These are phyloP conservation scores for Florisuga fusca DNA, from an alignment of 2,797 vertebrate genomes.

Conservation along the genomic window DNA sequence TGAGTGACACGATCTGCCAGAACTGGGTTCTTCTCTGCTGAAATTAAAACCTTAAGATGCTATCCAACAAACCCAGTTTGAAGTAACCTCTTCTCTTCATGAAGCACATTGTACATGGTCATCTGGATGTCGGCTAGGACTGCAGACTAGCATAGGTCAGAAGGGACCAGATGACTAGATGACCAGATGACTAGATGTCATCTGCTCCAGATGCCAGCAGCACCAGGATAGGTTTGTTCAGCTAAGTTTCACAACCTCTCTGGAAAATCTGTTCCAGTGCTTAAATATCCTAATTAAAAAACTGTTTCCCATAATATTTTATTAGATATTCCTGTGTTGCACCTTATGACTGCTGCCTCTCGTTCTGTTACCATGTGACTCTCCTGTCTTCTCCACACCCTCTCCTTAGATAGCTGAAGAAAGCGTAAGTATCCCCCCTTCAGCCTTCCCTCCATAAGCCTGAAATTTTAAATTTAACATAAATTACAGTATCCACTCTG, in stretches of 20 bases:
- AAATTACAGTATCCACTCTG: neutral
- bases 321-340: neutral
- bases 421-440: neutral
- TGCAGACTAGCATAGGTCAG: neutral
- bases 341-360: neutral
- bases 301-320: neutral
- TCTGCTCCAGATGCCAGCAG: neutral
- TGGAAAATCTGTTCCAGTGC: neutral
- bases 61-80: neutral
- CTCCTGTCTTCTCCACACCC: neutral
- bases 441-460: neutral
- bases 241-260: neutral
- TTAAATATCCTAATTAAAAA: neutral
- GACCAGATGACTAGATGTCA: neutral
- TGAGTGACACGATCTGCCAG: neutral
- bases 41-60: neutral
- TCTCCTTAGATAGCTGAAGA: neutral
- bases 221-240: neutral
- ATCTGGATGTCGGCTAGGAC: neutral
- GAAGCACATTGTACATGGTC: neutral
- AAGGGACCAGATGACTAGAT: too few relatives aligned
- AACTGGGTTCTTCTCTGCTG: neutral
- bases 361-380: neutral
- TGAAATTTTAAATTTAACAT: neutral
- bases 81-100: neutral